A percentile compares a stretch with the other conserved stretches of the same genome.
Evolutionary conservation across 2,113 vertebrate species (phyloP).

Genomic region (Eleginops maclovinus): DNA sequence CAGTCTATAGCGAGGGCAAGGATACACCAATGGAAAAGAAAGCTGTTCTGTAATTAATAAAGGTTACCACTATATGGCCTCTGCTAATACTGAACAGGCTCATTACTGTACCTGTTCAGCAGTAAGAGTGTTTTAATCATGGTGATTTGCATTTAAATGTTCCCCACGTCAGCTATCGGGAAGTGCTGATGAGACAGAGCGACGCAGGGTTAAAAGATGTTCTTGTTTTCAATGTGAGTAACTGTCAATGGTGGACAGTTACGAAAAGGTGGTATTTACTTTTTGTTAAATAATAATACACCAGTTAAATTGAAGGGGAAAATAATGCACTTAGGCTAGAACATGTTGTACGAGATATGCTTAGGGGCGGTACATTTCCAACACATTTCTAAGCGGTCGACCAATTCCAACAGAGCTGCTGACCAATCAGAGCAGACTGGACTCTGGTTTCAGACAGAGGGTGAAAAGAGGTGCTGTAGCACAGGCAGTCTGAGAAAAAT

Average conservation of each 20-base stretch:
- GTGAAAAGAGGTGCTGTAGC: no score
- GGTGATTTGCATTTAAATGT: slow-evolving; percentile 77
- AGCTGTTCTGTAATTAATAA: slow-evolving; percentile 43
- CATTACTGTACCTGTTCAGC: slow-evolving; percentile 61
- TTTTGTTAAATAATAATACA: no score
- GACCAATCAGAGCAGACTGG: no score
- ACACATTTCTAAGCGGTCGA: no score
- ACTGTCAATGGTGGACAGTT: neutral
- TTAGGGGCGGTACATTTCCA: no score
- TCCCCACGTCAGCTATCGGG: slow-evolving; percentile 30
- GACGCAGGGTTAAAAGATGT: slow-evolving; percentile 62
- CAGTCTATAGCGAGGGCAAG: slow-evolving; percentile 27
- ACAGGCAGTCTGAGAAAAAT: no score
- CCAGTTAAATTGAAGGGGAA: no score
- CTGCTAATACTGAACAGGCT: slow-evolving; percentile 29
- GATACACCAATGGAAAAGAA: slow-evolving; percentile 1
- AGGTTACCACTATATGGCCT: slow-evolving; percentile 28
- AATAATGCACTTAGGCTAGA: no score
- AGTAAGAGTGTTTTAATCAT: slow-evolving; percentile 59
- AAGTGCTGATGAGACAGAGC: slow-evolving; percentile 12
- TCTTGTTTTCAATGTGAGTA: slow-evolving; percentile 21
- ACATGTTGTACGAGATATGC: no score
- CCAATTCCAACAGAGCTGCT: no score
- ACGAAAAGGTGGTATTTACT: neutral
- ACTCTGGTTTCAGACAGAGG: no score